Conservation (phyloP, 2,888 invertebrate genomes). For the Pollenia labialis region DNA sequence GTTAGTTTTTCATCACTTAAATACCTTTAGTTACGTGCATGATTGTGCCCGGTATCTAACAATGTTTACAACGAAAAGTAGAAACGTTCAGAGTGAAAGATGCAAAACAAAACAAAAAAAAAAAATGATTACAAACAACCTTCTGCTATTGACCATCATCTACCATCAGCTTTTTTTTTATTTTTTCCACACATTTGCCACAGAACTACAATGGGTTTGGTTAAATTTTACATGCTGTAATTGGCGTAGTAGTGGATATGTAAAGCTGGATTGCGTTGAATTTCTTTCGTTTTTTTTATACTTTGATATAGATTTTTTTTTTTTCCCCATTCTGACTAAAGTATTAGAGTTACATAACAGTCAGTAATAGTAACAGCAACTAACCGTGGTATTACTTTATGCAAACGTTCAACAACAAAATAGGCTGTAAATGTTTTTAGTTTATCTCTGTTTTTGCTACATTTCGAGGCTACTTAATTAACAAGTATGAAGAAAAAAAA, state of each 20-base stretch:
- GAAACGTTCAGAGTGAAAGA: not conserved
- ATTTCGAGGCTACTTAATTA: not conserved
- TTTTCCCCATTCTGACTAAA: not conserved
- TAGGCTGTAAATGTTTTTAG: not conserved
- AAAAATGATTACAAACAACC: not conserved
- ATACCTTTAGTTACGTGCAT: slow-evolving; percentile 54
- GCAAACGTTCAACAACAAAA: not conserved
- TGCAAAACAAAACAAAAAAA: slow-evolving; percentile 2
- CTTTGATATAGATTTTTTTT: not conserved
- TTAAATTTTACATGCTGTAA: slow-evolving; percentile 48
- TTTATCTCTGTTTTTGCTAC: not conserved
- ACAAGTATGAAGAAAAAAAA: not conserved
- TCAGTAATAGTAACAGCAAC: slow-evolving; percentile 16
- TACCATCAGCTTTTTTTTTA: slow-evolving; percentile 4
- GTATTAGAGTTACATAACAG: slow-evolving; percentile 23
- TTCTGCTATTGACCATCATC: slow-evolving; percentile 42
- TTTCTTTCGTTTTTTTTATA: not conserved
- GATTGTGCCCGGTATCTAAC: not conserved
- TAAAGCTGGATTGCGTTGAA: slow-evolving; percentile 14
- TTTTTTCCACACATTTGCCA: slow-evolving; percentile 46
- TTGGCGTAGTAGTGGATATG: slow-evolving; percentile 12
- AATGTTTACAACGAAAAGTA: slow-evolving; percentile 26
- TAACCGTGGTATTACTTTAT: not conserved
- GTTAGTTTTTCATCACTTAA: slow-evolving; percentile 47
- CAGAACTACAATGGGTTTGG: slow-evolving; percentile 37